Evolutionary conservation across 2,113 vertebrate species (phyloP).

Genomic region (Anhinga anhinga): DNA sequence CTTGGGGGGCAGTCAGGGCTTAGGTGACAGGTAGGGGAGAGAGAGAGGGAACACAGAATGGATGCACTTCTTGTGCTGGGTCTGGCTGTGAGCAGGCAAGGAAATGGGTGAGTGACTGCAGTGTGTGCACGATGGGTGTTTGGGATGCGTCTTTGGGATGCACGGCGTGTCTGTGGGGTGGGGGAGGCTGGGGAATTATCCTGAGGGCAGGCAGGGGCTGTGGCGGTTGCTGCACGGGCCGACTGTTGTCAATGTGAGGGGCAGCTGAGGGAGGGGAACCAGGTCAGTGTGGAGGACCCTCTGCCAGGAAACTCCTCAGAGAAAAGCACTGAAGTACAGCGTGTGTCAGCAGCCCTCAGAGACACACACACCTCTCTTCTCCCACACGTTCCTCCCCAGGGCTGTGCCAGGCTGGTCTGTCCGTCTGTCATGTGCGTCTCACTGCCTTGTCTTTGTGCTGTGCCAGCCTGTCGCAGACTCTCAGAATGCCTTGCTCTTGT

Average conservation of each 20-base stretch:
- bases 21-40: background rate
- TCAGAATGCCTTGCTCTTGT: background rate
- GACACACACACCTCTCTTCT: background rate
- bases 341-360: background rate
- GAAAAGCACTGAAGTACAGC: rapidly evolving
- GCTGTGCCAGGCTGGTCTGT: background rate
- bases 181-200: no score
- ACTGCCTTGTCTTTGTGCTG: background rate
- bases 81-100: background rate
- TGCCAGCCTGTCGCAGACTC: background rate
- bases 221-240: rapidly evolving
- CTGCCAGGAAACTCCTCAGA: background rate
- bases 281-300: rapidly evolving
- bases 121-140: rapidly evolving
- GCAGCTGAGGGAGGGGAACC: background rate
- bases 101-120: rapidly evolving
- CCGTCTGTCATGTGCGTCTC: background rate
- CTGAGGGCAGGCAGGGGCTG: rapidly evolving
- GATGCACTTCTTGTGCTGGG: background rate
- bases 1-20: rapidly evolving
- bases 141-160: rapidly evolving
- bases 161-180: rapidly evolving
- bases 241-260: rapidly evolving
- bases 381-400: rapidly evolving
- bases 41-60: background rate